These are phyloP conservation scores for Polyodon spathula DNA, from an alignment of 2,113 vertebrate genomes.

Conservation along the genomic window DNA sequence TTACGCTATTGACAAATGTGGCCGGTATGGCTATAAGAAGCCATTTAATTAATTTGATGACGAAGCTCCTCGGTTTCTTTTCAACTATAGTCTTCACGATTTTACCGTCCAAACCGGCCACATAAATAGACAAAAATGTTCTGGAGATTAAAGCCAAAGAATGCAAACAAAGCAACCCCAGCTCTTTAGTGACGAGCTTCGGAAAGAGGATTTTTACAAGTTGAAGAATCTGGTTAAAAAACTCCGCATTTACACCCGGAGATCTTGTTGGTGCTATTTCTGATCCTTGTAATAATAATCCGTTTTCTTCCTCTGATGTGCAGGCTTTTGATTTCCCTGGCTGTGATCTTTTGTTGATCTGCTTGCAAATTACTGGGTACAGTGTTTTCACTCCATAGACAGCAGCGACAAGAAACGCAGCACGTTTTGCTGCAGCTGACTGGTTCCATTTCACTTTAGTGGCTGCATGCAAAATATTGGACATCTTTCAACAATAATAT, in stretches of 20 bases:
- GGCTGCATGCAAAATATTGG: conserved; percentile 67
- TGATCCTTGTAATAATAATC: conserved; percentile 24
- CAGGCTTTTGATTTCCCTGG: neutral
- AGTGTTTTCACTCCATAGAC: conserved; percentile 71
- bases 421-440: conserved; percentile 61
- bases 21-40: conserved; percentile 91
- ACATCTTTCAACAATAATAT: conserved; percentile 52
- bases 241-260: conserved; percentile 74
- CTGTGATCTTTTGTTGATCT: conserved; percentile 37
- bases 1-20: conserved; percentile 95
- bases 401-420: conserved; percentile 70
- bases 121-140: conserved; percentile 94
- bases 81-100: conserved; percentile 96
- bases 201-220: conserved; percentile 85
- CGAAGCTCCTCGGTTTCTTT: conserved; percentile 75
- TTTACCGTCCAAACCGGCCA: conserved; percentile 86
- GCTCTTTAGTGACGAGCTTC: conserved; percentile 68
- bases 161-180: conserved; percentile 81
- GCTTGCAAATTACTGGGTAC: conserved; percentile 67
- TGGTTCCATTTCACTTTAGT: conserved; percentile 65
- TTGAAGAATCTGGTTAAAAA: conserved; percentile 76
- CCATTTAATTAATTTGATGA: conserved; percentile 81
- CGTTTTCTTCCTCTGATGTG: conserved; percentile 39
- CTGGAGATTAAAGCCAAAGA: conserved; percentile 85
- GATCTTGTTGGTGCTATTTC: conserved; percentile 31